Percentiles rank a stretch among this genome's conserved stretches.
phyloP scores from a whole-genome alignment of 2,113 vertebrate genomes.

The Puntigrus tetrazona region DNA sequence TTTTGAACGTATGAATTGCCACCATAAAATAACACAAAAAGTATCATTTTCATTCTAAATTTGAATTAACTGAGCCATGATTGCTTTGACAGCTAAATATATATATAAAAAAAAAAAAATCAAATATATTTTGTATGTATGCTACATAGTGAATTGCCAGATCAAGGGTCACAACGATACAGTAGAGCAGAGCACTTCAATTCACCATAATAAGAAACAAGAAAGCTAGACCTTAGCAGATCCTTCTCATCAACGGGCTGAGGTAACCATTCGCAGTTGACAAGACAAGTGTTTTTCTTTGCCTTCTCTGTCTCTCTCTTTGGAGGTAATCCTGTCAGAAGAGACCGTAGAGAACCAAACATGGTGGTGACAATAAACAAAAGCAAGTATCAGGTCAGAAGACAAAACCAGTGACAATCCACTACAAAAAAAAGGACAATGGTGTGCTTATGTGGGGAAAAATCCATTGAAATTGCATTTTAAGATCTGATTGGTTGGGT shows the following conservation, averaged over 20 bases:
- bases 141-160: not conserved
- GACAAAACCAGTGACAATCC: conserved; percentile 56
- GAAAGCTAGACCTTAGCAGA: not conserved
- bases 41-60: not conserved
- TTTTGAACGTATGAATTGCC: not conserved
- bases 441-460: conserved; percentile 54
- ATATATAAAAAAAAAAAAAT: no score
- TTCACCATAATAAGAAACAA: no score
- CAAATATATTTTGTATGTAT: not conserved
- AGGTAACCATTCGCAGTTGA: not conserved
- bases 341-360: conserved; percentile 38
- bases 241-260: not conserved
- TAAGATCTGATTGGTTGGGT: conserved; percentile 58
- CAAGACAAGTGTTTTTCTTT: conserved; percentile 17
- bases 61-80: no score
- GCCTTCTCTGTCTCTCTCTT: not conserved
- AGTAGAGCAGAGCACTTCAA: not conserved
- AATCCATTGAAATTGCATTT: conserved; percentile 69
- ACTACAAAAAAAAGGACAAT: conserved; percentile 51
- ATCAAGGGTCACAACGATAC: not conserved
- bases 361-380: conserved; percentile 51
- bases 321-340: conserved; percentile 37
- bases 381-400: conserved; percentile 56
- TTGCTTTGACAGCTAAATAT: not conserved
- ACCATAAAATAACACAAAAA: not conserved